Evolutionary conservation across 2,797 vertebrate genomes (phyloP).

Genomic region (Acipenser ruthenus): DNA sequence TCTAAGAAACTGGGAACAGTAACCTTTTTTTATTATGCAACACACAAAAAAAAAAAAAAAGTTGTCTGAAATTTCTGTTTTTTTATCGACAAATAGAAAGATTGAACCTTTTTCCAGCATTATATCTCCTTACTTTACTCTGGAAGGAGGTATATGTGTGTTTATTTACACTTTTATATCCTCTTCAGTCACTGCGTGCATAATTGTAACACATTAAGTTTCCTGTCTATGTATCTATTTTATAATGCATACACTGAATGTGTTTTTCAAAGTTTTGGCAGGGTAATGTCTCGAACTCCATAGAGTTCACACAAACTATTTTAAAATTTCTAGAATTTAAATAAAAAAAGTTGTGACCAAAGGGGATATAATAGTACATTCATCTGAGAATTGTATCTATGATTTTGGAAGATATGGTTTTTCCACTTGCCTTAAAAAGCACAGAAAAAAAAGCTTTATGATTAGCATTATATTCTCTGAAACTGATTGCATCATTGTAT

Average conservation of each 20-base stretch:
- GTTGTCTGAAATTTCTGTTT: background rate
- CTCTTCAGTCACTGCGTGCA: no score
- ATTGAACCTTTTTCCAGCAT: no score
- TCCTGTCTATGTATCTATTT: no score
- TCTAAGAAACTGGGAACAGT: background rate
- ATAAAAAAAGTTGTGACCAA: background rate
- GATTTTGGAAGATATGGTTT: background rate
- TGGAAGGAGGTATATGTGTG: no score
- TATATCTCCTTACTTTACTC: no score
- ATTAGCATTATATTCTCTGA: background rate
- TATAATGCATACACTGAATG: no score
- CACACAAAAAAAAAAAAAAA: background rate
- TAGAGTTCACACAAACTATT: background rate
- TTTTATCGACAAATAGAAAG: no score
- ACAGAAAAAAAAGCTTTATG: background rate
- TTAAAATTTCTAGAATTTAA: background rate
- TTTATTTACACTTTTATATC: no score
- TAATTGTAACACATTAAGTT: no score
- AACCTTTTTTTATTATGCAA: background rate
- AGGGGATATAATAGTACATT: background rate
- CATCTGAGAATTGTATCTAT: background rate
- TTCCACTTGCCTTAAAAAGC: background rate
- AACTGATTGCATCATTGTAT: background rate
- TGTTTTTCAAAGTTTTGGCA: background rate
- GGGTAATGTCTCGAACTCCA: background rate